Percentiles rank a stretch among this genome's conserved stretches.
Conservation (phyloP, 2,888 invertebrate species). For the Eupithecia inturbata region DNA sequence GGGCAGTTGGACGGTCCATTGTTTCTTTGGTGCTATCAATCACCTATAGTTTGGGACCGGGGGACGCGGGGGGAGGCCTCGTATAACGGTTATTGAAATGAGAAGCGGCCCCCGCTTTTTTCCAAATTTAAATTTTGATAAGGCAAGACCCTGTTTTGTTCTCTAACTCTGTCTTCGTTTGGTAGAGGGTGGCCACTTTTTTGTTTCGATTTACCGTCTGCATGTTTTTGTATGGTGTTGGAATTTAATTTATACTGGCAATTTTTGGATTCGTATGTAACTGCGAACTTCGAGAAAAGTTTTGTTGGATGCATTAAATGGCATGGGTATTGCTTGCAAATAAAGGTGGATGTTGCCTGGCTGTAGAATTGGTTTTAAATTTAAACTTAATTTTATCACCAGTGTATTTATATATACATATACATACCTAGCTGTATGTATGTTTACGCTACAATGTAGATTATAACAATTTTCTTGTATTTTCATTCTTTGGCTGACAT, state of each 20-base stretch:
- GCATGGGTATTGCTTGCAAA: not conserved
- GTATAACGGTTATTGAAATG: constrained; percentile 85
- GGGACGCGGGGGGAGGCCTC: constrained; percentile 58
- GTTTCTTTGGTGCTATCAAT: constrained; percentile 81
- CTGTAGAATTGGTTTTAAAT: too few relatives aligned
- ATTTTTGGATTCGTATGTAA: constrained; percentile 44
- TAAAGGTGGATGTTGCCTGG: too few relatives aligned
- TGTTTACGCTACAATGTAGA: too few relatives aligned
- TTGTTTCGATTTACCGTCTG: constrained; percentile 71
- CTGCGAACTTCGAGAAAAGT: not conserved
- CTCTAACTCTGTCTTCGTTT: constrained; percentile 74
- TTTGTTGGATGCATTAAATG: not conserved
- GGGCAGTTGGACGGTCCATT: constrained; percentile 75
- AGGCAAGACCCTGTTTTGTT: constrained; percentile 81
- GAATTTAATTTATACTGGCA: constrained; percentile 56
- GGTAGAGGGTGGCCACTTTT: constrained; percentile 73
- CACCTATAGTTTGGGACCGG: constrained; percentile 70
- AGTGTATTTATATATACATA: too few relatives aligned
- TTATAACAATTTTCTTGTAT: too few relatives aligned
- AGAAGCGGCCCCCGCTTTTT: constrained; percentile 80
- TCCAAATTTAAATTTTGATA: constrained; percentile 84
- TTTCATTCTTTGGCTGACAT: too few relatives aligned
- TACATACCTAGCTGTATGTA: too few relatives aligned
- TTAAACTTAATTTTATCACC: too few relatives aligned
- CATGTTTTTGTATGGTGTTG: constrained; percentile 63